Percentiles rank a stretch among this genome's conserved stretches.
Evolutionary conservation across 1,140 invertebrate genomes (phyloP).

Genomic region (Tetramorium alpestre): DNA sequence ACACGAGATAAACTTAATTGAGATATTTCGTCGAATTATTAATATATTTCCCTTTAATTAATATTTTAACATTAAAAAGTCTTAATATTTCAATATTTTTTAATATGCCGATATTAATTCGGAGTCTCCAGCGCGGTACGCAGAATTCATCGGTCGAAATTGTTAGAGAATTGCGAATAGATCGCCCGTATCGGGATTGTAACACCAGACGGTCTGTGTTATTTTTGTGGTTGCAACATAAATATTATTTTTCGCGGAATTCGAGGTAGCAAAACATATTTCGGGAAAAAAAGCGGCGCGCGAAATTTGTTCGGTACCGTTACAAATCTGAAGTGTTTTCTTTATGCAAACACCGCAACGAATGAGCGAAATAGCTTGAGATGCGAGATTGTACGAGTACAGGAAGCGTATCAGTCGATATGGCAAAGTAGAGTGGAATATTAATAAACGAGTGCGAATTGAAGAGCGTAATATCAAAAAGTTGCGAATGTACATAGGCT

Average conservation of each 20-base stretch:
- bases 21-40: background rate
- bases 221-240: constrained; percentile 41
- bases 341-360: constrained; percentile 46
- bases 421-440: background rate
- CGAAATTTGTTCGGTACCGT: constrained; percentile 34
- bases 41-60: background rate
- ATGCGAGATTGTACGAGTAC: background rate
- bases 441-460: constrained; percentile 49
- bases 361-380: constrained; percentile 24
- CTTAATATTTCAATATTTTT: background rate
- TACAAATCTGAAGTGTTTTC: constrained; percentile 45
- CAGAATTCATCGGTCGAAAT: constrained; percentile 21
- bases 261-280: constrained; percentile 22
- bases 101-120: constrained; percentile 3
- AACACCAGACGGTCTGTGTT: constrained; percentile 40
- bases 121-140: background rate
- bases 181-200: constrained; percentile 28
- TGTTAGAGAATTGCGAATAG: constrained; percentile 32
- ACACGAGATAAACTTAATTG: background rate
- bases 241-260: constrained; percentile 50
- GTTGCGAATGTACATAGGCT: background rate
- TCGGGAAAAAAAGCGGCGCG: background rate
- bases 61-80: background rate
- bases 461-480: constrained; percentile 33
- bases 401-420: background rate